These are phyloP conservation scores for Campoplex nolae DNA, from an alignment of 2,888 invertebrate genomes.

Conservation along the genomic window DNA sequence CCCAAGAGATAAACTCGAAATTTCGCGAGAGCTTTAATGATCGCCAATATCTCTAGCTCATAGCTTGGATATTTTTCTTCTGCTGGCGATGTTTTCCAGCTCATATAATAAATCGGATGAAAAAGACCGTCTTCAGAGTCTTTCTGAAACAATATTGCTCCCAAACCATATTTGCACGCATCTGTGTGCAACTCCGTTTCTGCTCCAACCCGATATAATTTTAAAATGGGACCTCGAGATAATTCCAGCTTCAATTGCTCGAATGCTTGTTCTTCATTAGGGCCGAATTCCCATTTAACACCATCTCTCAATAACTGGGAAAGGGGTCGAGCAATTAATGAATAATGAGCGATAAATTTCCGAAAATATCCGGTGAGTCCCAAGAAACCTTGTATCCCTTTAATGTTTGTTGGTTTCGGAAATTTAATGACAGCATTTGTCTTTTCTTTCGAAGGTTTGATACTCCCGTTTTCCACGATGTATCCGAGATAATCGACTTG, in stretches of 20 bases:
- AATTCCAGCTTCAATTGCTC: slow-evolving; percentile 33
- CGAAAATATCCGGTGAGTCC: slow-evolving; percentile 63
- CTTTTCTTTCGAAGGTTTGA: slow-evolving; percentile 60
- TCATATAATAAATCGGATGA: slow-evolving; percentile 53
- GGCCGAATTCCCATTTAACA: slow-evolving; percentile 30
- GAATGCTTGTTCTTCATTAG: slow-evolving; percentile 55
- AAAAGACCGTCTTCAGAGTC: slow-evolving; percentile 39
- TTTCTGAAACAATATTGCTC: slow-evolving; percentile 43
- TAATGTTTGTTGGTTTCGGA: slow-evolving; percentile 22
- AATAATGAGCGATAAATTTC: slow-evolving; percentile 61
- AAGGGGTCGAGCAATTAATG: slow-evolving; percentile 36
- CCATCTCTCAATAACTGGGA: slow-evolving; percentile 38
- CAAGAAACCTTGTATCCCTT: slow-evolving; percentile 59
- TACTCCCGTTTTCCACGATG: slow-evolving; percentile 19
- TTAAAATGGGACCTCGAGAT: background rate
- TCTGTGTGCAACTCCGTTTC: slow-evolving; percentile 57
- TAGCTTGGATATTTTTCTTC: slow-evolving; percentile 71
- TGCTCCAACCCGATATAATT: slow-evolving; percentile 35
- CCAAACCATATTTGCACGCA: slow-evolving; percentile 35
- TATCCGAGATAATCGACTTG: slow-evolving; percentile 35
- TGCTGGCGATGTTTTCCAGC: slow-evolving; percentile 67
- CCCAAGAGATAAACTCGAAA: slow-evolving; percentile 72
- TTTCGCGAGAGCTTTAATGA: slow-evolving; percentile 69
- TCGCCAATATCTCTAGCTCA: slow-evolving; percentile 73
- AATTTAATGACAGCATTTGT: slow-evolving; percentile 49